Percentiles rank a stretch among this genome's conserved stretches.
These are phyloP conservation scores for Lypha dubia DNA, from an alignment of 2,888 invertebrate genomes.

Conservation along the genomic window DNA sequence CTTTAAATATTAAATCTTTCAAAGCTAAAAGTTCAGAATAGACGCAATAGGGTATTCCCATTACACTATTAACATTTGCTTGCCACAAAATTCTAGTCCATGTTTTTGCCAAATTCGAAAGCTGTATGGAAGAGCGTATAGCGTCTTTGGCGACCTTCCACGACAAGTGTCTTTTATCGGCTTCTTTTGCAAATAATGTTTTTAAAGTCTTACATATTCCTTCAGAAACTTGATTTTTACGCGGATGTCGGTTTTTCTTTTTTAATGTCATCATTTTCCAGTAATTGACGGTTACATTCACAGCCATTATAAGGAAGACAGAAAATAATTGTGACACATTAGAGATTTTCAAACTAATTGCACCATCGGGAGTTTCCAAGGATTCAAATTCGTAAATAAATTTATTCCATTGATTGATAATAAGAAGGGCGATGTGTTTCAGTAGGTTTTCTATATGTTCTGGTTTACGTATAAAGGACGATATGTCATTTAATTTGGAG, in stretches of 20 bases:
- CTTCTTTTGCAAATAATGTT: slow-evolving; percentile 82
- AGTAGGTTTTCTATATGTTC: slow-evolving; percentile 87
- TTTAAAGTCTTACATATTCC: slow-evolving; percentile 74
- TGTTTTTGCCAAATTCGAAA: slow-evolving; percentile 81
- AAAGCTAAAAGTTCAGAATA: slow-evolving; percentile 79
- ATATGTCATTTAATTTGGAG: slow-evolving; percentile 80
- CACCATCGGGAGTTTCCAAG: slow-evolving; percentile 86
- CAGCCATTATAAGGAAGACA: slow-evolving; percentile 86
- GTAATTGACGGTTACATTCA: slow-evolving; percentile 87
- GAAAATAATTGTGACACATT: slow-evolving; percentile 84
- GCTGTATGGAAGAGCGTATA: slow-evolving; percentile 82
- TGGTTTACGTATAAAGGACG: slow-evolving; percentile 86
- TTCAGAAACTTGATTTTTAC: slow-evolving; percentile 71
- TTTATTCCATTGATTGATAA: slow-evolving; percentile 91
- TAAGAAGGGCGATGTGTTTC: slow-evolving; percentile 87
- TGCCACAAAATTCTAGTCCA: slow-evolving; percentile 81
- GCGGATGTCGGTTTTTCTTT: slow-evolving; percentile 72
- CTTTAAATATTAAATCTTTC: slow-evolving; percentile 79
- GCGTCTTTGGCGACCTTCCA: slow-evolving; percentile 83
- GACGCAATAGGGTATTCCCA: slow-evolving; percentile 78
- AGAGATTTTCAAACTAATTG: slow-evolving; percentile 76
- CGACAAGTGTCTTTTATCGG: slow-evolving; percentile 78
- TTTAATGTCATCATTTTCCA: slow-evolving; percentile 82
- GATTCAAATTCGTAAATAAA: slow-evolving; percentile 91
- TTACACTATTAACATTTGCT: slow-evolving; percentile 76